These are phyloP conservation scores for Linhomoeus sp. DNA, from an alignment of 2,888 invertebrate species.

Conservation along the genomic window DNA sequence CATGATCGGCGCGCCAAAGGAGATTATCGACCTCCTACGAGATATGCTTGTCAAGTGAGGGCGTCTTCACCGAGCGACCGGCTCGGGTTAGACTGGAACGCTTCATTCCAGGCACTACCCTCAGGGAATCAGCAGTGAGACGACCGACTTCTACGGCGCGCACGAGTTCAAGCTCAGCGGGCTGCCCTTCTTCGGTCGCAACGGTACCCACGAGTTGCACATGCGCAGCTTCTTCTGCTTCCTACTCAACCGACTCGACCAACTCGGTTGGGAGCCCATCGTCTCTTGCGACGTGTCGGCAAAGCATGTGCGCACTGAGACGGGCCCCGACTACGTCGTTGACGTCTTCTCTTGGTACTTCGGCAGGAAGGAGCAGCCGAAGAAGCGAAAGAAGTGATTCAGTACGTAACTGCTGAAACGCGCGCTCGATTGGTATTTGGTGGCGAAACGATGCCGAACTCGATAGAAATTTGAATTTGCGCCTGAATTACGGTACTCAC, in stretches of 20 bases:
- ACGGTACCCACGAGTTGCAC: slow-evolving; percentile 1
- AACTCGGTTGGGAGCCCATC: slow-evolving; percentile 10
- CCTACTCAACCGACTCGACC: background rate
- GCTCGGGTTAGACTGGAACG: too few species aligned
- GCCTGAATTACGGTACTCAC: too few species aligned
- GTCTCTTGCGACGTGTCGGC: slow-evolving; percentile 93
- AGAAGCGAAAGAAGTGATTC: too few species aligned
- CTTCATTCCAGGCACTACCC: background rate
- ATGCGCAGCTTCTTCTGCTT: background rate
- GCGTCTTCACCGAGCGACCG: background rate
- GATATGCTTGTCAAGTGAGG: background rate
- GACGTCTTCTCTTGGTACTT: slow-evolving; percentile 8
- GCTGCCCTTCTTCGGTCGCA: slow-evolving; percentile 1
- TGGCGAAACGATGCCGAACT: too few species aligned
- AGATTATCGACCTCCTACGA: background rate
- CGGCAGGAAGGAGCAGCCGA: background rate
- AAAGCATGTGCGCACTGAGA: slow-evolving; percentile 54
- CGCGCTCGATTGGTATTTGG: too few species aligned
- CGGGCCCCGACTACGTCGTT: slow-evolving; percentile 6
- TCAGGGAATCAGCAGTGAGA: background rate
- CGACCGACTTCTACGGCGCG: background rate
- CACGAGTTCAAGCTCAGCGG: slow-evolving; percentile 4
- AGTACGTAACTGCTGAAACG: too few species aligned
- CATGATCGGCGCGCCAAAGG: background rate
- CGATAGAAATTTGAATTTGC: too few species aligned